A percentile compares a stretch with the other conserved stretches of the same genome.
Conservation (phyloP, 2,797 vertebrate species). For the Phrynocephalus vlangalii region DNA sequence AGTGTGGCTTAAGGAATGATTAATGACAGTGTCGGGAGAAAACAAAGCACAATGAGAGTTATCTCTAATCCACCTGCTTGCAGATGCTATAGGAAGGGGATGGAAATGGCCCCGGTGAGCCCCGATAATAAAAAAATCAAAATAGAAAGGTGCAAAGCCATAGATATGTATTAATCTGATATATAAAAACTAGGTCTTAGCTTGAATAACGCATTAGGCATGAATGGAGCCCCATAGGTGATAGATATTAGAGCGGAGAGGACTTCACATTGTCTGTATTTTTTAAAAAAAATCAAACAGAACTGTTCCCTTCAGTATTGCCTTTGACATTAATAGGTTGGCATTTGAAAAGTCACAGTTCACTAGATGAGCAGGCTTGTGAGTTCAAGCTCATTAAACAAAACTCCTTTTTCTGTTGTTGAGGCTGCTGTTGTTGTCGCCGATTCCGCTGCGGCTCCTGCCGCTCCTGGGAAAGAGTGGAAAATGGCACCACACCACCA, state of each 20-base stretch:
- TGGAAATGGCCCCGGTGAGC: constrained; percentile 87
- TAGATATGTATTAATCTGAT: constrained; percentile 87
- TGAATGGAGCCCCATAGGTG: constrained; percentile 85
- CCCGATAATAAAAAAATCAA: constrained; percentile 90
- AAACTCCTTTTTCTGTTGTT: constrained; percentile 77
- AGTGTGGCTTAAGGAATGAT: constrained; percentile 99
- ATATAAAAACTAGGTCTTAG: constrained; percentile 82
- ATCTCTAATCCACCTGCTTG: constrained; percentile 99
- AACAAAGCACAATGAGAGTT: constrained; percentile 98
- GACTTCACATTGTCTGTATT: constrained; percentile 94
- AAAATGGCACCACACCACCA: constrained; percentile 79
- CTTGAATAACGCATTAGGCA: constrained; percentile 85
- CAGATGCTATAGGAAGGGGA: constrained; percentile 91
- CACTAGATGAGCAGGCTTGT: constrained; percentile 84
- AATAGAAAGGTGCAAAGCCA: constrained; percentile 86
- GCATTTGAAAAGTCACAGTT: constrained; percentile 91
- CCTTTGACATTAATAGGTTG: constrained; percentile 98
- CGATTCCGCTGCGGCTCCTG: constrained; percentile 22
- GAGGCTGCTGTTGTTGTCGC: constrained; percentile 32
- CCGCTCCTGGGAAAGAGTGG: background rate
- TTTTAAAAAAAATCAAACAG: constrained; percentile 87
- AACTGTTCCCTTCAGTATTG: constrained; percentile 95
- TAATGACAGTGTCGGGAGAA: constrained; percentile 98
- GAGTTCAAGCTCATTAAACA: constrained; percentile 86
- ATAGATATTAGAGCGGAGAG: constrained; percentile 96